Conservation (phyloP, 2,888 invertebrate genomes). For the Cerastoderma edule region DNA sequence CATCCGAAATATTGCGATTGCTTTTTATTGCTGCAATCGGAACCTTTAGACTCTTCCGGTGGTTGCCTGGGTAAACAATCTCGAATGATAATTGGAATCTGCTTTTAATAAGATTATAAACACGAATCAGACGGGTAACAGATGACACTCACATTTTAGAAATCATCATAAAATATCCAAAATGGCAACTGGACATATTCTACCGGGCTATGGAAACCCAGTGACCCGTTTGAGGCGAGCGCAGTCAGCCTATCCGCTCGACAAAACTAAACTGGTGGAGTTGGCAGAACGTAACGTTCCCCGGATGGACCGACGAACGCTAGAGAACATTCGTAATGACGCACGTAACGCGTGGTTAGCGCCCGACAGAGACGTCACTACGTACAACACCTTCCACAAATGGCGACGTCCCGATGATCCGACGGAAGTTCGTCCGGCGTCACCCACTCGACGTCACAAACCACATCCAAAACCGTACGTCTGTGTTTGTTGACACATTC, state of each 20-base stretch:
- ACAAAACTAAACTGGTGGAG: conserved; percentile 65
- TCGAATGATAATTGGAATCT: background rate
- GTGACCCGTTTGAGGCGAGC: conserved; percentile 71
- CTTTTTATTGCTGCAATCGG: conserved; percentile 12
- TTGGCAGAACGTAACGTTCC: conserved; percentile 58
- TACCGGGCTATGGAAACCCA: conserved; percentile 78
- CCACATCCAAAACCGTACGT: conserved; percentile 80
- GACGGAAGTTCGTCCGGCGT: conserved; percentile 69
- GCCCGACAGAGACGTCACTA: conserved; percentile 65
- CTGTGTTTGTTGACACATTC: too few species aligned
- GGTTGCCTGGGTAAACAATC: conserved; percentile 56
- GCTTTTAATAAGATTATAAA: conserved; percentile 3
- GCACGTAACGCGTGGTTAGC: conserved; percentile 72
- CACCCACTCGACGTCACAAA: conserved; percentile 75
- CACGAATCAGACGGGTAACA: background rate
- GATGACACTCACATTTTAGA: background rate
- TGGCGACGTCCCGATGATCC: conserved; percentile 63
- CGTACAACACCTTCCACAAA: conserved; percentile 71
- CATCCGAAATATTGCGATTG: background rate
- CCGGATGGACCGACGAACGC: conserved; percentile 55
- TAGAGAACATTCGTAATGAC: conserved; percentile 69
- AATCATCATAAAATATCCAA: background rate
- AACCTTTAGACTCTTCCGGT: conserved; percentile 42
- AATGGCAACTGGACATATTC: conserved; percentile 79
- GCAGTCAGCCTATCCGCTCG: conserved; percentile 71